Evolutionary conservation across 64 coral and sea anemone genomes (phyloP).

Genomic region (Stylophora pistillata): DNA sequence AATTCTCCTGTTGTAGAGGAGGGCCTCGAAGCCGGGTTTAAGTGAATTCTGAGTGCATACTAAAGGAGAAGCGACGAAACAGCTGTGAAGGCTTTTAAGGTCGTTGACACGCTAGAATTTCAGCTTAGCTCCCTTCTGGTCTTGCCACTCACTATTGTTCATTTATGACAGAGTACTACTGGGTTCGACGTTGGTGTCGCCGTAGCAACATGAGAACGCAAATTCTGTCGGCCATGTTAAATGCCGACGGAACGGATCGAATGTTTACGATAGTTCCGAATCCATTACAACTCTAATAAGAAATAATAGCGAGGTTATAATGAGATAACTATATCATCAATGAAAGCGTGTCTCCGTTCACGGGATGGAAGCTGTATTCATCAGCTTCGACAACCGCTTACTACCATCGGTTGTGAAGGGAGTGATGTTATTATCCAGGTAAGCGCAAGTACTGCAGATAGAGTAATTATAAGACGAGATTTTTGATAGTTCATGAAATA

Average conservation of each 20-base stretch:
- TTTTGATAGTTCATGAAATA: background rate
- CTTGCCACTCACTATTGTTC: background rate
- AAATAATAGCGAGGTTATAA: background rate
- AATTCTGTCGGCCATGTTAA: conserved; percentile 18
- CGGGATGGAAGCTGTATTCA: conserved; percentile 59
- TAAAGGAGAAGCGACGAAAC: too few species aligned
- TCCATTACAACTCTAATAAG: background rate
- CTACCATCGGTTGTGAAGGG: conserved; percentile 63
- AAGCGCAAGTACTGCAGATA: background rate
- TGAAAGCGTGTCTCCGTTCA: conserved; percentile 63
- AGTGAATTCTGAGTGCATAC: too few species aligned
- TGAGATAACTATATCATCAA: background rate
- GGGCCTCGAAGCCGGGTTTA: too few species aligned
- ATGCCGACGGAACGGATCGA: background rate
- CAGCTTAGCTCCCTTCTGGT: too few species aligned
- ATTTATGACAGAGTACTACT: background rate
- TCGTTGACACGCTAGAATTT: too few species aligned
- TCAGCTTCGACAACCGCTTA: conserved; percentile 52
- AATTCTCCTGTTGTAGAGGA: too few species aligned
- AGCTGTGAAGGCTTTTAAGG: too few species aligned
- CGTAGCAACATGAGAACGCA: conserved; percentile 35
- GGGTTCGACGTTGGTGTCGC: background rate
- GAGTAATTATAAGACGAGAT: background rate
- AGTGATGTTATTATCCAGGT: conserved; percentile 60
- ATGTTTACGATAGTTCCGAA: background rate